phyloP scores from a whole-genome alignment of 2,888 invertebrate genomes.

The Cheiracanthium punctorium region DNA sequence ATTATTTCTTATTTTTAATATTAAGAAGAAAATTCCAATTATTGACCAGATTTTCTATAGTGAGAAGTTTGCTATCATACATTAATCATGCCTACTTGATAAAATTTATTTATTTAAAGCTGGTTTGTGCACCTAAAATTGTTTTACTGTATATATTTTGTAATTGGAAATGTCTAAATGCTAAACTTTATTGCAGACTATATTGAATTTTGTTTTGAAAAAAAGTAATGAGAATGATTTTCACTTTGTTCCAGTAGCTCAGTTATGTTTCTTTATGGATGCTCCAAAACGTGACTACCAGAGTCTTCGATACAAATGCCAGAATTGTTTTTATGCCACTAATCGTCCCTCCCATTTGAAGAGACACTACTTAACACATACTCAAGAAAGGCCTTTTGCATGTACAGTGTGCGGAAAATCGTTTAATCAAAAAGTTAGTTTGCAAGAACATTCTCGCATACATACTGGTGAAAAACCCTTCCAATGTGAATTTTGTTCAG shows the following conservation, averaged over 20 bases:
- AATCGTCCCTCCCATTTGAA: slow-evolving; percentile 63
- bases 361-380: slow-evolving; percentile 60
- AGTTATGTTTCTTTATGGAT: slow-evolving; percentile 48
- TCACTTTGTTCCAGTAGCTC: slow-evolving; percentile 35
- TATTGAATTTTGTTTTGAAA: too few relatives aligned
- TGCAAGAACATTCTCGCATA: slow-evolving; percentile 63
- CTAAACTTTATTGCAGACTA: too few relatives aligned
- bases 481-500: slow-evolving; percentile 50
- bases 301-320: slow-evolving; percentile 57
- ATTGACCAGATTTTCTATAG: too few relatives aligned
- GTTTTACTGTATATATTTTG: too few relatives aligned
- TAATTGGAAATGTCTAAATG: too few relatives aligned
- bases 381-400: slow-evolving; percentile 56
- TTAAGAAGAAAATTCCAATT: too few relatives aligned
- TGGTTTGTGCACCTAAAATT: too few relatives aligned
- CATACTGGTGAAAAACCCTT: slow-evolving; percentile 62
- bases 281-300: slow-evolving; percentile 55
- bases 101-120: too few relatives aligned
- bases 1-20: too few relatives aligned
- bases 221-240: too few relatives aligned
- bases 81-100: too few relatives aligned
- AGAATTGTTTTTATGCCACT: slow-evolving; percentile 58
- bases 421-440: slow-evolving; percentile 63
- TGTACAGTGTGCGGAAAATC: slow-evolving; percentile 63
- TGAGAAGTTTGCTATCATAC: too few relatives aligned